Evolutionary conservation across 2,888 invertebrate genomes (phyloP).

Genomic region (Phoenoteleia sp.): DNA sequence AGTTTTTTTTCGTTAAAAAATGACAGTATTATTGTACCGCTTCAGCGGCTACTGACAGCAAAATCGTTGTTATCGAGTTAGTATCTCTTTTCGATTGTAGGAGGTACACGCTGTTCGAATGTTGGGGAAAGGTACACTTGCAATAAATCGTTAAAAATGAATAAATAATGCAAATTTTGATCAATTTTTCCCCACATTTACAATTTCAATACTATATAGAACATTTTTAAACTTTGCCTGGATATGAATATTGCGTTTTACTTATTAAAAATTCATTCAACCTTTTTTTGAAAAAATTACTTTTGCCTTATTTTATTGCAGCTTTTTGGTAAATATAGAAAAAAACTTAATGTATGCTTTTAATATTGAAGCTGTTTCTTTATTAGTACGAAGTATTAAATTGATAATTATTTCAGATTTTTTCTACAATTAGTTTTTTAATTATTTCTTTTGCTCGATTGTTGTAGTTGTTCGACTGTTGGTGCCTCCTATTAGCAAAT

Average conservation of each 20-base stretch:
- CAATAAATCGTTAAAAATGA: not conserved
- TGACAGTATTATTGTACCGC: not conserved
- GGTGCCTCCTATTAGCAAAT: too few relatives aligned
- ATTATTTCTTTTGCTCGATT: not conserved
- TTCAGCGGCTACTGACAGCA: not conserved
- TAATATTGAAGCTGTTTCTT: not conserved
- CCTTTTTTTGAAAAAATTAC: not conserved
- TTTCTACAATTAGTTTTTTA: not conserved
- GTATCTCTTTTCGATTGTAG: not conserved
- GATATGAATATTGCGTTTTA: not conserved
- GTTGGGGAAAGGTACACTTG: not conserved
- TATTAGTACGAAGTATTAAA: constrained; percentile 3
- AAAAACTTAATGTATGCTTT: not conserved
- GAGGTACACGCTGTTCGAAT: not conserved
- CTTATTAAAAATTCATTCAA: constrained; percentile 1
- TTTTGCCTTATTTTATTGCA: not conserved
- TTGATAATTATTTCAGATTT: constrained; percentile 1
- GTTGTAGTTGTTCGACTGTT: not conserved
- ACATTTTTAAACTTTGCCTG: not conserved
- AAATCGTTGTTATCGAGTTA: too few relatives aligned
- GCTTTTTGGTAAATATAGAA: not conserved
- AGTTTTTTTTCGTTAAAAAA: too few relatives aligned
- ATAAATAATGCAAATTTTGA: not conserved
- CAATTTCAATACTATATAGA: not conserved
- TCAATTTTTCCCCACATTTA: not conserved